Conservation (phyloP, 2,888 invertebrate species). For the Tachina lurida region DNA sequence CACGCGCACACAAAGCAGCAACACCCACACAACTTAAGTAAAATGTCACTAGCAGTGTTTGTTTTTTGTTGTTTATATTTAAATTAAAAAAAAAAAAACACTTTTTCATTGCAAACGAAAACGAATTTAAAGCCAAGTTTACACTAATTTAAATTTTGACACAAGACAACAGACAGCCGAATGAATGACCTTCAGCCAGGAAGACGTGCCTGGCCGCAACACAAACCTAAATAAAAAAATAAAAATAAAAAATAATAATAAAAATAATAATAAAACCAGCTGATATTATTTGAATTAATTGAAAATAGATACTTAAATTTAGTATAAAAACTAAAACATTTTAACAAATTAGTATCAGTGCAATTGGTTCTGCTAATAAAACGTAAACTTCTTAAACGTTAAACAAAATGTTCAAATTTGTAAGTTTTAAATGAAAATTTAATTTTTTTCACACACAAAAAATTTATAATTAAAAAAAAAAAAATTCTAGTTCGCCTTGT, state of each 20-base stretch:
- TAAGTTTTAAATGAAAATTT: conserved; percentile 57
- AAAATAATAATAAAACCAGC: conserved; percentile 17
- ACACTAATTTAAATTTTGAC: conserved; percentile 14
- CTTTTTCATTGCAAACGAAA: conserved; percentile 38
- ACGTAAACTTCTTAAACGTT: conserved; percentile 4
- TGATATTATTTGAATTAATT: conserved; percentile 15
- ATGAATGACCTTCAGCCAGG: conserved; percentile 44
- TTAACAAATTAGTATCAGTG: conserved; percentile 56
- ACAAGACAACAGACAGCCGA: conserved; percentile 15
- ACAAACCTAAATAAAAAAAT: not conserved
- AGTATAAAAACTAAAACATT: conserved; percentile 56
- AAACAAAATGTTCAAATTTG: conserved; percentile 73
- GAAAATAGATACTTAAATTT: conserved; percentile 3
- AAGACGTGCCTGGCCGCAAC: conserved; percentile 58
- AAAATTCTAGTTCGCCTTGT: conserved; percentile 69
- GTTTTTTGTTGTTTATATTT: not conserved
- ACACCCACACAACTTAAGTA: not conserved
- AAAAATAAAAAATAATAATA: not conserved
- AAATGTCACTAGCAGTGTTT: conserved; percentile 17
- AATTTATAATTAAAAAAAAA: too few species aligned
- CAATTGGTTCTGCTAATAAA: conserved; percentile 41
- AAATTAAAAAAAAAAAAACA: not conserved
- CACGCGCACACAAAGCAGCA: not conserved
- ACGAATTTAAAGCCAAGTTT: conserved; percentile 60
- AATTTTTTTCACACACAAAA: not conserved